Conservation (phyloP, 2,797 vertebrate species). For the Sebastes wilsoni region DNA sequence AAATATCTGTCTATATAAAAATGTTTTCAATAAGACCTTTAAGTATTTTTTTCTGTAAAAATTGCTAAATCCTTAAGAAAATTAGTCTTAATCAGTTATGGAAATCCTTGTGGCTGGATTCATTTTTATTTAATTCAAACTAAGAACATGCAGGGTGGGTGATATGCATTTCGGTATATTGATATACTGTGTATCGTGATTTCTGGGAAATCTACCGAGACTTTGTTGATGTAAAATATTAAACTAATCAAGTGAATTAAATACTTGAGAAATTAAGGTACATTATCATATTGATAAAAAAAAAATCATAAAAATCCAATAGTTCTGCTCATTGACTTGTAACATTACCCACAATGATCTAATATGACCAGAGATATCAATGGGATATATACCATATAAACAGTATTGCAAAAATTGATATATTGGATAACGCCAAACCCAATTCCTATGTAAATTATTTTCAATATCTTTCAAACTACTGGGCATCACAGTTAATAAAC, state of each 20-base stretch:
- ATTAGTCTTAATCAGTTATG: background rate
- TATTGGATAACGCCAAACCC: no score
- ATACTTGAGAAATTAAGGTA: background rate
- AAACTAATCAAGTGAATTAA: background rate
- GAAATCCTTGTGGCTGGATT: background rate
- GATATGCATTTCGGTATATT: background rate
- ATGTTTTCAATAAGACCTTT: background rate
- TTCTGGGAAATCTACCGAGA: background rate
- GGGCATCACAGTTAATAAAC: background rate
- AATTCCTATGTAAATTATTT: background rate
- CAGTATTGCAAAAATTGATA: background rate
- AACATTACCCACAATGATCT: background rate
- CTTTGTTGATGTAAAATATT: background rate
- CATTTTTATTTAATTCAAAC: background rate
- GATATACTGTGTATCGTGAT: background rate
- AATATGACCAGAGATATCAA: background rate
- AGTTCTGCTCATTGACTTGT: background rate
- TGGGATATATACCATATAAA: background rate
- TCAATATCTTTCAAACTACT: background rate
- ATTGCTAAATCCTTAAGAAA: accelerated
- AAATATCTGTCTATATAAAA: background rate
- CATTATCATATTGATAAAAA: background rate
- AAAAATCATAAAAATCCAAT: background rate
- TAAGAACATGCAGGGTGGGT: background rate
- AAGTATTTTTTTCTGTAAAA: no score